Base-by-base conservation (phyloP, 2,113 vertebrate species). In the Nycticorax nycticorax region DNA sequence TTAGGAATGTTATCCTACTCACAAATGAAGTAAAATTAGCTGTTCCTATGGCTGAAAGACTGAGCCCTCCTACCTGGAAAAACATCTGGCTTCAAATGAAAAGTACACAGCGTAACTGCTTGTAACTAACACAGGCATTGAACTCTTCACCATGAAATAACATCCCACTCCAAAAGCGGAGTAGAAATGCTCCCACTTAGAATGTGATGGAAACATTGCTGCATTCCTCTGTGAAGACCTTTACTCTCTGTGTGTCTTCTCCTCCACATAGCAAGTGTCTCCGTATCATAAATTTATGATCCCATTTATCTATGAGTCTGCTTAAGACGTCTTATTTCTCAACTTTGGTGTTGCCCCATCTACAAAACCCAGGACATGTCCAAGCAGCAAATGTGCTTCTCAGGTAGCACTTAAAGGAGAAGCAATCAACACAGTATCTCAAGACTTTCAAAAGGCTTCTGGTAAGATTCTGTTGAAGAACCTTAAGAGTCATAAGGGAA, bases 71-170 rank as follows among this genome's bases (percentile, higher is more conserved):
- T 62, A 55, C 57, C 55, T 74, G 56, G 53, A 93, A 75, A 73
- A 96, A 71, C 60, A 96, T 60, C n/a, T 68, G 73, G 9, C 52
- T 95, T 94, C 66, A 56, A 35, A 87, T 74, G 35, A 89, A 82
- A 84, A 71, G 62, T 69, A 60, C 41, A 53, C 45, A 87, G 37
- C 20, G 12, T 64, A 94, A 85, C 39, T 96, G 35, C 43, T 63
- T 64, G 45, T 47, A 63, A 23, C 41, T 73, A 52, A 76, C 22
- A 37, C n/a, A 52, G 48, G 8, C 57, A 63, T 8, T 39, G 48
- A 80, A 57, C 33, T 41, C 41, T 30, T 79, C 8, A 47, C 33
- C 1, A 2, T 43, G 32, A 93, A 91, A 59, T 56, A 78, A 68
- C n/a, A 75, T 35, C 24, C 55, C 73, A 30, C 39, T 86, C 53